Percentiles rank a stretch among this genome's conserved stretches.
Evolutionary conservation across 2,797 vertebrate genomes (phyloP).

Genomic region (Hippoglossus hippoglossus): DNA sequence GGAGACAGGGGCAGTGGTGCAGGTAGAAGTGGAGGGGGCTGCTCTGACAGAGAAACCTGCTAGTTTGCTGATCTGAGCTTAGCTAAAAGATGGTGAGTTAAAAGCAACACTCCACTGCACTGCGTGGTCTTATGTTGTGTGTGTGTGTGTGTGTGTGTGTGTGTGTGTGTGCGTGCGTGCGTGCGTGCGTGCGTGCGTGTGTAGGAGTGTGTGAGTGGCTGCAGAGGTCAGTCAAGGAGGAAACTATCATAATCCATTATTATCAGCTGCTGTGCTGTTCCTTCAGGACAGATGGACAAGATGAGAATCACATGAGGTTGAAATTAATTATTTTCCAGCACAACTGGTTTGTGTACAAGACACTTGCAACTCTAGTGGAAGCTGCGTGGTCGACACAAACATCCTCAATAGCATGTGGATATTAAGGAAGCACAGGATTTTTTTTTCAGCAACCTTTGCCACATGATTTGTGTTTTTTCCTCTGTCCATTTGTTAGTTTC

Average conservation of each 20-base stretch:
- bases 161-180: constrained; percentile 1
- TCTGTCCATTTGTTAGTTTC: too few relatives aligned
- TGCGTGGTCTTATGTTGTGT: not conserved
- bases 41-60: constrained; percentile 54
- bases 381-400: not conserved
- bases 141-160: not conserved
- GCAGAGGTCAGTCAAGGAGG: constrained; percentile 74
- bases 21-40: constrained; percentile 10
- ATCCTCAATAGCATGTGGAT: not conserved
- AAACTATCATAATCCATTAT: constrained; percentile 77
- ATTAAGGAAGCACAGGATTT: not conserved
- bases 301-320: constrained; percentile 68
- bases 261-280: constrained; percentile 66
- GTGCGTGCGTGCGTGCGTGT: too few relatives aligned
- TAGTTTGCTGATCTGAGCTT: constrained; percentile 27
- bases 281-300: constrained; percentile 64
- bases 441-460: not conserved
- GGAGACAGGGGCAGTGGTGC: constrained; percentile 25
- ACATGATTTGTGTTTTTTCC: too few relatives aligned
- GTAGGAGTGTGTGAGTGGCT: constrained; percentile 39
- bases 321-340: constrained; percentile 68
- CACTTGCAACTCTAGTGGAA: constrained; percentile 23
- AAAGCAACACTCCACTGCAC: not conserved
- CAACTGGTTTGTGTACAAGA: constrained; percentile 23
- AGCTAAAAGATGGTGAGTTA: not conserved